Base-by-base conservation (phyloP, 2,113 vertebrate species). In the Neomonachus schauinslandi region DNA sequence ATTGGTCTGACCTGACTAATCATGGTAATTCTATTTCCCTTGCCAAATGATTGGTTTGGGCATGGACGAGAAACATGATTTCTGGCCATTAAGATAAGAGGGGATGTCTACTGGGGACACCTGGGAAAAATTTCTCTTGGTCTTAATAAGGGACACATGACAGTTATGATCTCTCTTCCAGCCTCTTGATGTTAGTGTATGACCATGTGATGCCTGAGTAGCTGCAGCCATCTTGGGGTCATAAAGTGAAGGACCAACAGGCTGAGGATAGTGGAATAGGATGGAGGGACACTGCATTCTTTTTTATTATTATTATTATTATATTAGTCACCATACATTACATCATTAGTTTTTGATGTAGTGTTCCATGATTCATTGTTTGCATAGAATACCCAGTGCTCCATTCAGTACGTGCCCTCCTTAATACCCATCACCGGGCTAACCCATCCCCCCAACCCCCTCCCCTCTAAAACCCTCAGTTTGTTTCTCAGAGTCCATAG, bases 91-190 rank as follows among this genome's bases (percentile, higher is more conserved):
- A 42, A 87, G 55, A 42, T 90, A 81, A 71, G 24, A 93, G 36
- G 51, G 33, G 2, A 33, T 82, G 31, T 94, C 55, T 84, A n/a
- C 86, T 79, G 13, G 74, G 3, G 39, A 55, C 8, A 79, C 80
- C 67, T 67, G 15, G 46, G 33, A 72, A 95, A 94, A 46, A 36
- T 87, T 89, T 93, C 42, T 82, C 28, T 69, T 87, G 6, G 31
- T 95, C 80, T 93, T 90, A 92, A 83, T 77, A 91, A 96, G 81
- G 46, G 26, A 81, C 86, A 92, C 24, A 76, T 86, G 81, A 39
- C 21, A 82, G 21, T 77, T 90, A 81, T 36, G 26, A 36, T 77
- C 72, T 94, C 96, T 91, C 53, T 95, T 89, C 46, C 18, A 93
- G 76, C 15, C 10, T 97, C 31, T 84, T 91, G 59, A 67, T 46